Conservation (phyloP, 2,888 invertebrate genomes). For the Andrena camellia region DNA sequence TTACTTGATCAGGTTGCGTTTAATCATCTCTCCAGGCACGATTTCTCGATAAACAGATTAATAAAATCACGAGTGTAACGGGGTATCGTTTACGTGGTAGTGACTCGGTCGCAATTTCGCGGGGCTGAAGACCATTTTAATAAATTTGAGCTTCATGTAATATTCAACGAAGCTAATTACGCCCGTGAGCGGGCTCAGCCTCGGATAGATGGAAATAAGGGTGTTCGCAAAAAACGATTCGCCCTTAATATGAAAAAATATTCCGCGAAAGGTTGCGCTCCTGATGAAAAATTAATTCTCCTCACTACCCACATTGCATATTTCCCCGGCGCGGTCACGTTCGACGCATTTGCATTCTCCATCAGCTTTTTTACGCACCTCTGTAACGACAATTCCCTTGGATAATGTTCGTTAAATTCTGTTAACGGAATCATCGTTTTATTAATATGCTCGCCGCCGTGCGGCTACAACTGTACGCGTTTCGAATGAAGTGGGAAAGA, state of each 20-base stretch:
- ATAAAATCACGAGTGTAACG: constrained; percentile 40
- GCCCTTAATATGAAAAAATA: constrained; percentile 24
- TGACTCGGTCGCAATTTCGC: constrained; percentile 37
- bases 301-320: constrained; percentile 9
- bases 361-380: background rate
- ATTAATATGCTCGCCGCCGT: background rate
- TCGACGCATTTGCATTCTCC: constrained; percentile 13
- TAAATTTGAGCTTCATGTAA: constrained; percentile 68
- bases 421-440: constrained; percentile 12
- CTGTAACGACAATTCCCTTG: constrained; percentile 6
- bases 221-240: constrained; percentile 3
- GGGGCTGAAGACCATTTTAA: constrained; percentile 57
- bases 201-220: constrained; percentile 22
- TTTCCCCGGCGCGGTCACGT: constrained; percentile 23
- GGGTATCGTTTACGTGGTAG: constrained; percentile 34
- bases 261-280: constrained; percentile 1
- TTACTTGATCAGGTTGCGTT: background rate
- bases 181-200: constrained; percentile 43
- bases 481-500: background rate
- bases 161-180: constrained; percentile 66
- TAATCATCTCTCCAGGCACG: background rate
- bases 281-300: constrained; percentile 36
- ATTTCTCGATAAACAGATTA: constrained; percentile 26
- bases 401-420: background rate
- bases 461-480: background rate